phyloP scores from a whole-genome alignment of 1,140 invertebrate species.

The Solenopsis fugax region DNA sequence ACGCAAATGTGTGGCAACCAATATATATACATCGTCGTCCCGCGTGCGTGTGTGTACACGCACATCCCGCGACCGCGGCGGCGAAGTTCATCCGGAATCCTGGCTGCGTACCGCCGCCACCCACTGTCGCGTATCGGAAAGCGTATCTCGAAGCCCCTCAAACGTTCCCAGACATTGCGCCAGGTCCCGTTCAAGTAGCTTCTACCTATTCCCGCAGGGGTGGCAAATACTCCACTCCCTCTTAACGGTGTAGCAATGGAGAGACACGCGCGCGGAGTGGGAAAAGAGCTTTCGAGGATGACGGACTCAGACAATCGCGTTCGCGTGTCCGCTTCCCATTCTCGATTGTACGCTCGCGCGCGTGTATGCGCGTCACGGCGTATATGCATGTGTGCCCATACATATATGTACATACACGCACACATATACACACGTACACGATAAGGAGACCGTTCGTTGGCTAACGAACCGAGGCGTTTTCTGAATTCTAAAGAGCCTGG shows the following conservation, averaged over 20 bases:
- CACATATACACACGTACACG: constrained; percentile 14
- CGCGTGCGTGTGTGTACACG: constrained; percentile 13
- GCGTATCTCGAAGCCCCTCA: constrained; percentile 39
- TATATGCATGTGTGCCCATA: not conserved
- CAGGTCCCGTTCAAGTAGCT: not conserved
- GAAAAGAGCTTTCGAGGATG: constrained; percentile 19
- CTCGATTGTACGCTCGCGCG: not conserved
- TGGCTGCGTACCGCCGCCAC: constrained; percentile 12
- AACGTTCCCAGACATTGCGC: constrained; percentile 32
- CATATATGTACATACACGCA: not conserved
- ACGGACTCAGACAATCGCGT: constrained; percentile 12
- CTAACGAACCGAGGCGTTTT: constrained; percentile 80
- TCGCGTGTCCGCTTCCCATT: constrained; percentile 19
- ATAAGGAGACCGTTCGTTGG: constrained; percentile 55
- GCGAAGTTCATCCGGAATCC: constrained; percentile 51
- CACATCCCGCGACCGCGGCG: constrained; percentile 31
- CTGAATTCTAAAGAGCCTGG: constrained; percentile 77
- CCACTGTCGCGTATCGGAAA: constrained; percentile 31
- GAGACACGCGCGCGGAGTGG: not conserved
- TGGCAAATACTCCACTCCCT: constrained; percentile 29
- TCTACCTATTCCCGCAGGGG: constrained; percentile 34
- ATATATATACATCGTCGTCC: not conserved
- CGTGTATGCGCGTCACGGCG: constrained; percentile 32
- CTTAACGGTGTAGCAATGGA: constrained; percentile 41
- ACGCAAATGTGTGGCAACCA: constrained; percentile 29